Evolutionary conservation across 2,113 vertebrate species (phyloP).

Genomic region (Oreotrochilus melanogaster): DNA sequence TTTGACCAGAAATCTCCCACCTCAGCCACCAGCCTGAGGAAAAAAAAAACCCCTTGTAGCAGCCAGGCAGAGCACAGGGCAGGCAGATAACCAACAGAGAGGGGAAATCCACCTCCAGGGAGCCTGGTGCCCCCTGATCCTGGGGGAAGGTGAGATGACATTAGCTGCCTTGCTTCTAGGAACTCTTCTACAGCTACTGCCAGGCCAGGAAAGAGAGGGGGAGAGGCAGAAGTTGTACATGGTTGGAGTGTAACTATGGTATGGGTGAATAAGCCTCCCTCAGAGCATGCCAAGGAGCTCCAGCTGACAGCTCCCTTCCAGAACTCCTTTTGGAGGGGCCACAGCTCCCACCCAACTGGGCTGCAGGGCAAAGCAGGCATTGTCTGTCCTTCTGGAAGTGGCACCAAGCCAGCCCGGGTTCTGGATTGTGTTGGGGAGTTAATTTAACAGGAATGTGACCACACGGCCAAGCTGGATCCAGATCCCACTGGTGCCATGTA

Average conservation of each 20-base stretch:
- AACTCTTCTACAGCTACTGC: neutral
- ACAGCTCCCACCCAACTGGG: neutral
- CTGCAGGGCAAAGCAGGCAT: neutral
- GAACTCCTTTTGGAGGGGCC: neutral
- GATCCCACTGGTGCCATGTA: neutral
- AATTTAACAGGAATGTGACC: neutral
- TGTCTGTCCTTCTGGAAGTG: neutral
- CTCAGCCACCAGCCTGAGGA: fast-evolving
- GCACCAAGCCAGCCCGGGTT: neutral
- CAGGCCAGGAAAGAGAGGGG: neutral
- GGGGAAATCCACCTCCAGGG: neutral
- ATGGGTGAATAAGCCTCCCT: neutral
- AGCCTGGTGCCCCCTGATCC: neutral
- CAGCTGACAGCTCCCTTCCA: neutral
- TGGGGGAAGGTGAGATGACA: neutral
- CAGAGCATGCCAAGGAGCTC: neutral
- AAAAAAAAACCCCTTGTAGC: neutral
- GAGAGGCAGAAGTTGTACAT: neutral
- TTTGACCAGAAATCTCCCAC: neutral
- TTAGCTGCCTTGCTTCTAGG: neutral
- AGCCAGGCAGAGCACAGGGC: neutral
- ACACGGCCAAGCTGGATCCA: neutral
- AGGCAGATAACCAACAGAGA: neutral
- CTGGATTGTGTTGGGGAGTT: neutral
- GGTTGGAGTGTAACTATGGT: neutral